Evolutionary conservation across 2,113 vertebrate species (phyloP).

Genomic region (Ammodytes dubius): DNA sequence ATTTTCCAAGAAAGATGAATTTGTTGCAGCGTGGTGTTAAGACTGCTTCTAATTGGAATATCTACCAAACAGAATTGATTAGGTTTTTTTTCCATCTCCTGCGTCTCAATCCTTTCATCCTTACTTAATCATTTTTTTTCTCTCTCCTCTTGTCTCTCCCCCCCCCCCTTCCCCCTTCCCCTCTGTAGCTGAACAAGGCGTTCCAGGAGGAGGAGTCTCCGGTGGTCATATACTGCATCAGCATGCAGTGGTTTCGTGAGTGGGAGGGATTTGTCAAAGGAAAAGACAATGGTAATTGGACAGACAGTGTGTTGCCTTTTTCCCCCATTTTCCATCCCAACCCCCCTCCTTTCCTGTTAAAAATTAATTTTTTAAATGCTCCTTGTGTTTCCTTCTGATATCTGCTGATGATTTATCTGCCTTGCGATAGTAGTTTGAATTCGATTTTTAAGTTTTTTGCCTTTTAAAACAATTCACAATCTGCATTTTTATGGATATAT

Average conservation of each 20-base stretch:
- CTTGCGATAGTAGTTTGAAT: neutral
- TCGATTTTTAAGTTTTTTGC: neutral
- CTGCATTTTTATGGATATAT: neutral
- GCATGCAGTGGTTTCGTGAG: constrained; percentile 99
- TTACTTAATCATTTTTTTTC: constrained; percentile 49
- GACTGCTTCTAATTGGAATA: constrained; percentile 67
- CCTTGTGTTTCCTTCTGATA: constrained; percentile 12
- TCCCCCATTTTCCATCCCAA: neutral
- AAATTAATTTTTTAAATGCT: constrained; percentile 52
- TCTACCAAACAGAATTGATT: constrained; percentile 73
- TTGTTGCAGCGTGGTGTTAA: constrained; percentile 54
- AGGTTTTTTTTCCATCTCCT: constrained; percentile 64
- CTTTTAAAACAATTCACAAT: neutral
- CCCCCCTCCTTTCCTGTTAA: constrained; percentile 31
- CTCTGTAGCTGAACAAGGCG: constrained; percentile 94
- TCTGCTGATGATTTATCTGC: neutral
- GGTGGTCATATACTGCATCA: constrained; percentile 97
- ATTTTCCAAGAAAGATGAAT: constrained; percentile 51
- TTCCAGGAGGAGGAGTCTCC: constrained; percentile 98
- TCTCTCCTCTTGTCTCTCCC: constrained; percentile 50
- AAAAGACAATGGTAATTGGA: constrained; percentile 95
- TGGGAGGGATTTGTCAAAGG: constrained; percentile 99
- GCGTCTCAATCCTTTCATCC: constrained; percentile 69
- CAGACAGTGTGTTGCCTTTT: constrained; percentile 24
- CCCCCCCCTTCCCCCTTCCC: constrained; percentile 30